Percentiles rank a stretch among this genome's conserved stretches.
Conservation (phyloP, 2,797 vertebrate species). For the Prunella strophiata region DNA sequence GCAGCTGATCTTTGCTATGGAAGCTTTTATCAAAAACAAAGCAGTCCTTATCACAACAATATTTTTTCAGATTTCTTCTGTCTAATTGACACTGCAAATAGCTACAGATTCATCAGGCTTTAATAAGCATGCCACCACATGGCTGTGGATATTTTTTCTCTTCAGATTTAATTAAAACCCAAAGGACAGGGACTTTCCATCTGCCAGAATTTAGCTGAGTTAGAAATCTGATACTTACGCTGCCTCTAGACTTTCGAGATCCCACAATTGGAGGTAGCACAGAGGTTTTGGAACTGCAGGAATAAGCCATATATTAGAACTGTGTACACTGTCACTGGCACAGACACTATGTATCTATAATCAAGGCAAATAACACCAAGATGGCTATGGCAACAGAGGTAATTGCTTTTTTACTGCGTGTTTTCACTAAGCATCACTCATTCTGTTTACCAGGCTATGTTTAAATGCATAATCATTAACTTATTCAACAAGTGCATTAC, state of each 20-base stretch:
- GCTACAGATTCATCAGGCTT: constrained; percentile 17
- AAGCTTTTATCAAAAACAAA: neutral
- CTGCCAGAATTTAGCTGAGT: neutral
- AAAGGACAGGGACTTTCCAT: constrained; percentile 29
- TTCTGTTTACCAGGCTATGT: neutral
- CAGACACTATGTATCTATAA: neutral
- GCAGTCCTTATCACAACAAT: neutral
- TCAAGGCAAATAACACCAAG: neutral
- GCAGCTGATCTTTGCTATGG: neutral
- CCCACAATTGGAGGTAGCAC: constrained; percentile 88
- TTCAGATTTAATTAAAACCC: constrained; percentile 53
- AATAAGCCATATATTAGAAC: constrained; percentile 57
- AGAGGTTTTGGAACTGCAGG: constrained; percentile 87
- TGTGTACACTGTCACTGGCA: neutral
- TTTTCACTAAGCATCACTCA: neutral
- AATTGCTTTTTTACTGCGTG: fast-evolving
- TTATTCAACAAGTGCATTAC: neutral
- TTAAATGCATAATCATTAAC: neutral
- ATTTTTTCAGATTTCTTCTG: neutral
- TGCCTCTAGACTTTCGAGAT: constrained; percentile 88
- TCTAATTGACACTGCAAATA: neutral
- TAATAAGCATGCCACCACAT: neutral
- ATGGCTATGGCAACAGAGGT: neutral
- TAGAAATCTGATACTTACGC: constrained; percentile 83
- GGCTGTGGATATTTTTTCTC: neutral